Conservation (phyloP, 2,113 vertebrate genomes). For the Notarius quadriscutis region DNA sequence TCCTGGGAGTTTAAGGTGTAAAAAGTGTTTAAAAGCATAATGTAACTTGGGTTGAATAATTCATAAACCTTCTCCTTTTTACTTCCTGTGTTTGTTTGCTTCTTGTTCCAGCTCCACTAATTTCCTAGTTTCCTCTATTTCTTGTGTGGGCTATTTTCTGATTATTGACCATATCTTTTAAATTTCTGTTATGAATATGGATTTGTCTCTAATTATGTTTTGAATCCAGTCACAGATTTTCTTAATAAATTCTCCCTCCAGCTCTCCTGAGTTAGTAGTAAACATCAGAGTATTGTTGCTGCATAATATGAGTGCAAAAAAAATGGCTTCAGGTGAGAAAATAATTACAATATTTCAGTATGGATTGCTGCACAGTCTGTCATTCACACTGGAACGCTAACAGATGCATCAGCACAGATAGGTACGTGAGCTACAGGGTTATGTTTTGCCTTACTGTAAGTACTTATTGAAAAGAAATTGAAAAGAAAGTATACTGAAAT, state of each 20-base stretch:
- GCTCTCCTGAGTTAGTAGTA: not conserved
- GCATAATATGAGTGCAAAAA: not conserved
- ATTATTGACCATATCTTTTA: not conserved
- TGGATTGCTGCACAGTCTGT: constrained; percentile 5
- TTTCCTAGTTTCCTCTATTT: not conserved
- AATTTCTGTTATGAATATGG: constrained; percentile 4
- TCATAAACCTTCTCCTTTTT: not conserved
- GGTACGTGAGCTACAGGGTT: not conserved
- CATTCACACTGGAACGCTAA: not conserved
- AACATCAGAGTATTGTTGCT: constrained; percentile 4
- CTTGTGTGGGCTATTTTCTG: not conserved
- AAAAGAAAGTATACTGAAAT: not conserved
- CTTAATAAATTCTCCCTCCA: not conserved
- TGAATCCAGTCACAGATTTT: not conserved
- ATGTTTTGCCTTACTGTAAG: not conserved
- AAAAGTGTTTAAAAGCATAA: not conserved
- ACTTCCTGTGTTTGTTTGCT: not conserved
- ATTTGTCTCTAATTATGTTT: constrained; percentile 8
- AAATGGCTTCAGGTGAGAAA: constrained; percentile 11
- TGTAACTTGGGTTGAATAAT: not conserved
- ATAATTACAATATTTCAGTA: constrained; percentile 8
- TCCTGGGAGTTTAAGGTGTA: not conserved
- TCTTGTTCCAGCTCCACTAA: not conserved
- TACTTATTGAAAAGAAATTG: not conserved
- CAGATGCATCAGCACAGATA: not conserved